Percentiles rank a stretch among this genome's conserved stretches.
Conservation (phyloP, 1,140 invertebrate genomes). For the Drosophila mayri region DNA sequence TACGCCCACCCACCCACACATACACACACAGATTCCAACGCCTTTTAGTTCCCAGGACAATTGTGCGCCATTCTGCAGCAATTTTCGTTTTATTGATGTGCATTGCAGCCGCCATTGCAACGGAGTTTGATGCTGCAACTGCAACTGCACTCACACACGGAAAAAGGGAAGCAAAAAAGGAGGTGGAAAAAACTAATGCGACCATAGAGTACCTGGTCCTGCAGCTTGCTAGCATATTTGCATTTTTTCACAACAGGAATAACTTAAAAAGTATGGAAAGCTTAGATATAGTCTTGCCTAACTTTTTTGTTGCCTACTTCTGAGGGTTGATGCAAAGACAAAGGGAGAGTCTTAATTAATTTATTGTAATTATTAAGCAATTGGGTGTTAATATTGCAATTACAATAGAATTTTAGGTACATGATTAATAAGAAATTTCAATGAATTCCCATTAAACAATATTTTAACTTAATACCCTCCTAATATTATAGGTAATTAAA, state of each 20-base stretch:
- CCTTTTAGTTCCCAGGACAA: conserved; percentile 47
- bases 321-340: no score
- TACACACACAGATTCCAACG: conserved; percentile 28
- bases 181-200: neutral
- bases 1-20: conserved; percentile 14
- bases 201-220: neutral
- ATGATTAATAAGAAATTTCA: no score
- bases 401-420: no score
- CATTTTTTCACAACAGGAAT: neutral
- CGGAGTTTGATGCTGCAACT: conserved; percentile 58
- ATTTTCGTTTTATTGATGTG: conserved; percentile 79
- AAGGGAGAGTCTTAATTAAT: no score
- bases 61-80: conserved; percentile 62
- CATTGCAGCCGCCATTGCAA: conserved; percentile 36
- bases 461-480: neutral
- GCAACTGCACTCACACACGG: conserved; percentile 25
- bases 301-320: neutral
- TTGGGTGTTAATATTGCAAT: no score
- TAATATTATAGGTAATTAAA: neutral
- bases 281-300: neutral
- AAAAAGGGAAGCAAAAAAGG: conserved; percentile 3
- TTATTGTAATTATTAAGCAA: no score
- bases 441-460: neutral
- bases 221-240: no score
- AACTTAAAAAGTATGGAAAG: neutral